Percentiles rank a stretch among this genome's conserved stretches.
Conservation (phyloP, 2,797 vertebrate species). For the Gymnothorax reevesii region DNA sequence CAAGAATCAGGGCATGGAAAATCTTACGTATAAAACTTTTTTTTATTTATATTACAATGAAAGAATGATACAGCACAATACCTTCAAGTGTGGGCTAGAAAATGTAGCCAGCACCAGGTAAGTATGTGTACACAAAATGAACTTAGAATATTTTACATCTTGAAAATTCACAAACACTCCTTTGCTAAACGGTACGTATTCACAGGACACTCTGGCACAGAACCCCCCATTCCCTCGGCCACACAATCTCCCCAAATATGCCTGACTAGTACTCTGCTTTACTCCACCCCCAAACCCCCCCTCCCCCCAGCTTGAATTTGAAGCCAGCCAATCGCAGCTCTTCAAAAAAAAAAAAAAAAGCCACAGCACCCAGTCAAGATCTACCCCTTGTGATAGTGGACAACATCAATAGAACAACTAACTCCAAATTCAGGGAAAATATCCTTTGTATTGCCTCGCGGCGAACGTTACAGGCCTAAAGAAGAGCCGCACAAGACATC, state of each 20-base stretch:
- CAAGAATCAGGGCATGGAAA: constrained; percentile 35
- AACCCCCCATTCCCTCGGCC: constrained; percentile 67
- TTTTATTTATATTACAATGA: constrained; percentile 89
- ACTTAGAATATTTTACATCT: constrained; percentile 69
- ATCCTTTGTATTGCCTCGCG: neutral
- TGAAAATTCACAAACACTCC: constrained; percentile 70
- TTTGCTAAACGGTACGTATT: constrained; percentile 71
- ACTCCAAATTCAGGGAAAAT: neutral
- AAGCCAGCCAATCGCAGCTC: neutral
- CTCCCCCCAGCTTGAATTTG: neutral
- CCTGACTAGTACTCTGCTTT: constrained; percentile 32
- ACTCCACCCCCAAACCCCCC: neutral
- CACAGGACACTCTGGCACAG: constrained; percentile 79
- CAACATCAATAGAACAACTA: neutral
- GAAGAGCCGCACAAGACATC: constrained; percentile 1
- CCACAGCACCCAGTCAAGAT: neutral
- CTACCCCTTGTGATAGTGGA: neutral
- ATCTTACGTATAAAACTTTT: constrained; percentile 82
- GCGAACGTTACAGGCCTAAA: neutral
- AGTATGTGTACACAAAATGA: constrained; percentile 60
- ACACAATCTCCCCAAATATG: constrained; percentile 55
- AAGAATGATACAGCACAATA: constrained; percentile 79
- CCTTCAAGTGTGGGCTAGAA: constrained; percentile 71
- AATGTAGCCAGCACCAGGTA: constrained; percentile 74
- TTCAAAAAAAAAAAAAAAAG: neutral